Percentiles rank a stretch among this genome's conserved stretches.
Conservation (phyloP, 2,797 vertebrate genomes). For the Neosilurus mollespiculum region DNA sequence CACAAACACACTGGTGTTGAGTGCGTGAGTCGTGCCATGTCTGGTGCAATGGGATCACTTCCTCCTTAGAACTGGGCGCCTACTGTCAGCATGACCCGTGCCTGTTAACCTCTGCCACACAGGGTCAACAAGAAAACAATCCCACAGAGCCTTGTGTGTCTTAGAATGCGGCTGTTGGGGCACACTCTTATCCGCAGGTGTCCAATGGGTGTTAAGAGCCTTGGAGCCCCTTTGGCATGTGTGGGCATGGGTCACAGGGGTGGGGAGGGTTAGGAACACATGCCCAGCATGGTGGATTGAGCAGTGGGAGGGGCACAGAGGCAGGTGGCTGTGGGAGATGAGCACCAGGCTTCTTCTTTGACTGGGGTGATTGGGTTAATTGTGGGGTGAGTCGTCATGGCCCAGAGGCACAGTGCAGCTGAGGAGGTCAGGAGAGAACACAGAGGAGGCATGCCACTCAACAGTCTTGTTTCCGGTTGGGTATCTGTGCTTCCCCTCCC, state of each 20-base stretch:
- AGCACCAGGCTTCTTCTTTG: constrained; percentile 37
- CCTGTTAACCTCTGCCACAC: constrained; percentile 86
- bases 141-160: constrained; percentile 73
- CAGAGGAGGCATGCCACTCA: constrained; percentile 58
- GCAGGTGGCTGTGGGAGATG: constrained; percentile 76
- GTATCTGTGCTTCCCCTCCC: constrained; percentile 45
- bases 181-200: constrained; percentile 70
- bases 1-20: constrained; percentile 57
- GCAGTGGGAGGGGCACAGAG: constrained; percentile 51
- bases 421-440: constrained; percentile 63
- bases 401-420: constrained; percentile 62
- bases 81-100: constrained; percentile 84
- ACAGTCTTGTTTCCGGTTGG: constrained; percentile 64
- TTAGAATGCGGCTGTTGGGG: constrained; percentile 55
- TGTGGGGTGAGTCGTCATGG: constrained; percentile 68
- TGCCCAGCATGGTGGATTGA: constrained; percentile 64
- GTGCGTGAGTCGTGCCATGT: constrained; percentile 62
- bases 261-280: constrained; percentile 83
- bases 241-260: constrained; percentile 69
- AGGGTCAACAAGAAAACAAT: constrained; percentile 81
- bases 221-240: constrained; percentile 74
- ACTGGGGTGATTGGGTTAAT: constrained; percentile 64
- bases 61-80: constrained; percentile 78
- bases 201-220: constrained; percentile 76
- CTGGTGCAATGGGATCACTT: constrained; percentile 77